A percentile compares a stretch with the other conserved stretches of the same genome.
Conservation (phyloP, 2,797 vertebrate genomes). For the Chelon auratus region DNA sequence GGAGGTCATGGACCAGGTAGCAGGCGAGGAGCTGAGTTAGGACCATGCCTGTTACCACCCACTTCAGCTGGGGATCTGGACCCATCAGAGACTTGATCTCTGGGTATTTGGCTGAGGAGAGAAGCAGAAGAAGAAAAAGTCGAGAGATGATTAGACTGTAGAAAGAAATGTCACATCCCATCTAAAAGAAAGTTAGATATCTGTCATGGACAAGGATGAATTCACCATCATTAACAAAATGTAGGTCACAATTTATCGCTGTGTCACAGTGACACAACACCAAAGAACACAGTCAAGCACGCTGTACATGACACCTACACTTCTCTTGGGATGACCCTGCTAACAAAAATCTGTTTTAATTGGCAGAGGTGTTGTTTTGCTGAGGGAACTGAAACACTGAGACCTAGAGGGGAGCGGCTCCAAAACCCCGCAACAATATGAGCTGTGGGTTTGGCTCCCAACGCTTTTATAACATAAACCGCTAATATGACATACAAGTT, state of each 20-base stretch:
- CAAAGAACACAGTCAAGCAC: constrained; percentile 18
- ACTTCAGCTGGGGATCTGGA: constrained; percentile 93
- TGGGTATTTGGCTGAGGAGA: constrained; percentile 92
- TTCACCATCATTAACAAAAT: constrained; percentile 1
- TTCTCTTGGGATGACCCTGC: constrained; percentile 59
- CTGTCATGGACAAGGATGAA: background rate
- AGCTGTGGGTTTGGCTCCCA: background rate
- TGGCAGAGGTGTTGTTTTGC: constrained; percentile 77
- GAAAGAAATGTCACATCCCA: background rate
- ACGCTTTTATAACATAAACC: background rate
- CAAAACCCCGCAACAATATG: background rate
- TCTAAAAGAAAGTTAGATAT: background rate
- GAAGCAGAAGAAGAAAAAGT: constrained; percentile 14
- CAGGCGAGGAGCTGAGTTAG: constrained; percentile 90
- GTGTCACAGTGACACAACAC: background rate
- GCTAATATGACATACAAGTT: background rate
- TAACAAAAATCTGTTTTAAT: constrained; percentile 71
- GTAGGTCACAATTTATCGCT: background rate
- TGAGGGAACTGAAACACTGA: constrained; percentile 32
- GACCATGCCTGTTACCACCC: constrained; percentile 94
- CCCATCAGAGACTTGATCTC: constrained; percentile 96
- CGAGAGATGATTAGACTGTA: background rate
- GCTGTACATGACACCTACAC: constrained; percentile 4
- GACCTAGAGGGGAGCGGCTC: constrained; percentile 16
- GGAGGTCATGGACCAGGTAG: constrained; percentile 87